A percentile compares a stretch with the other conserved stretches of the same genome.
Evolutionary conservation across 2,888 invertebrate species (phyloP).

Genomic region (Hanleya hanleyi): DNA sequence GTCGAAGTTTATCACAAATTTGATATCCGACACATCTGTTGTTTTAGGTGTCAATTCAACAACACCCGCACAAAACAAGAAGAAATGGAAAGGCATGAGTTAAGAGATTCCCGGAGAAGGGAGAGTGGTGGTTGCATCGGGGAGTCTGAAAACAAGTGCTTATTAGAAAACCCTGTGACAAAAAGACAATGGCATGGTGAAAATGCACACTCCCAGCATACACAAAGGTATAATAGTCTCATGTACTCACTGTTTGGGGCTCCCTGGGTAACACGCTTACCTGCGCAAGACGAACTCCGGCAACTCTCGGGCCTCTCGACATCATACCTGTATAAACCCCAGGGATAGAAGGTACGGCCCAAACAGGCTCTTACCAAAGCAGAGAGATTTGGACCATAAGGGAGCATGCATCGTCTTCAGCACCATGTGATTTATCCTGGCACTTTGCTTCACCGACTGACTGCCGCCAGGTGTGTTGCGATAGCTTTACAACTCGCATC

Average conservation of each 20-base stretch:
- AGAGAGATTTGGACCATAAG: constrained; percentile 11
- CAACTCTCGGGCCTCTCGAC: no score
- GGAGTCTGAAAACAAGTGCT: no score
- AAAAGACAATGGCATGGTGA: constrained; percentile 4
- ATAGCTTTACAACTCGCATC: no score
- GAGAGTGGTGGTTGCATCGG: constrained; percentile 8
- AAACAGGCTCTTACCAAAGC: constrained; percentile 9
- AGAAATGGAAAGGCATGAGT: constrained; percentile 11
- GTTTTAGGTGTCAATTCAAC: background rate
- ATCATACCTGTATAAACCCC: constrained; percentile 1
- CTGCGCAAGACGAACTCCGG: no score
- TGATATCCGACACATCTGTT: constrained; percentile 97
- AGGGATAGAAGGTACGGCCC: constrained; percentile 2
- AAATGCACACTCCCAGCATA: constrained; percentile 23
- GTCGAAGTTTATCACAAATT: constrained; percentile 98
- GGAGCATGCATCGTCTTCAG: constrained; percentile 39
- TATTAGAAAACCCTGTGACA: constrained; percentile 8
- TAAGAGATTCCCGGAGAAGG: constrained; percentile 6
- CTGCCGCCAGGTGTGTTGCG: no score
- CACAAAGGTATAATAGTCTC: no score
- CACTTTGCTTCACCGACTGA: constrained; percentile 6
- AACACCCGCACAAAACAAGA: constrained; percentile 20
- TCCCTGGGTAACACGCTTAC: no score
- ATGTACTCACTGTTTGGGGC: no score
- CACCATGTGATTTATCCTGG: background rate